These are phyloP conservation scores for Anthoscopus minutus DNA, from an alignment of 2,113 vertebrate species.

Conservation along the genomic window DNA sequence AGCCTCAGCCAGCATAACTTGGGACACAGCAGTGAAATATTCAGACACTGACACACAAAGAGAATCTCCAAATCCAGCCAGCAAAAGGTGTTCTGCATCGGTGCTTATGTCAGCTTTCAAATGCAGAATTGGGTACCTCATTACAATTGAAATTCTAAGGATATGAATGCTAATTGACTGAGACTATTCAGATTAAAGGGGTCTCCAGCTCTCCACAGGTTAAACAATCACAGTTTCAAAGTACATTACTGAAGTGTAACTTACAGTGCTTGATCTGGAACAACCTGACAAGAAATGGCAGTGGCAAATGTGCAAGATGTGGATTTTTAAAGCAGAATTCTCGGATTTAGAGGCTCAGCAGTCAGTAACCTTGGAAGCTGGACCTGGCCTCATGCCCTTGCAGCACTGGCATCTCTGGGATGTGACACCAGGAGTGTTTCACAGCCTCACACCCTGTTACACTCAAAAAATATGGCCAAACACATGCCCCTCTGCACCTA, in stretches of 20 bases:
- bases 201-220: neutral
- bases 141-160: neutral
- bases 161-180: neutral
- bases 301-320: neutral
- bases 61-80: neutral
- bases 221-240: neutral
- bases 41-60: neutral
- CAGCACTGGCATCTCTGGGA: neutral
- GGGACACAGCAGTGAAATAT: neutral
- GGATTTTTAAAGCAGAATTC: neutral
- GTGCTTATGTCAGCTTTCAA: neutral
- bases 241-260: fast-evolving
- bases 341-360: neutral
- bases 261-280: neutral
- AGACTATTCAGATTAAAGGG: neutral
- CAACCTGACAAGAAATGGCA: neutral
- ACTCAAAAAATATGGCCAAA: neutral
- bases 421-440: neutral
- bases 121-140: neutral
- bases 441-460: neutral
- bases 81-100: neutral
- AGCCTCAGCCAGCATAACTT: neutral
- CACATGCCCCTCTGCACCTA: neutral
- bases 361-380: neutral
- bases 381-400: neutral